Evolutionary conservation across 2,888 invertebrate species (phyloP).

Genomic region (Vanessa cardui): DNA sequence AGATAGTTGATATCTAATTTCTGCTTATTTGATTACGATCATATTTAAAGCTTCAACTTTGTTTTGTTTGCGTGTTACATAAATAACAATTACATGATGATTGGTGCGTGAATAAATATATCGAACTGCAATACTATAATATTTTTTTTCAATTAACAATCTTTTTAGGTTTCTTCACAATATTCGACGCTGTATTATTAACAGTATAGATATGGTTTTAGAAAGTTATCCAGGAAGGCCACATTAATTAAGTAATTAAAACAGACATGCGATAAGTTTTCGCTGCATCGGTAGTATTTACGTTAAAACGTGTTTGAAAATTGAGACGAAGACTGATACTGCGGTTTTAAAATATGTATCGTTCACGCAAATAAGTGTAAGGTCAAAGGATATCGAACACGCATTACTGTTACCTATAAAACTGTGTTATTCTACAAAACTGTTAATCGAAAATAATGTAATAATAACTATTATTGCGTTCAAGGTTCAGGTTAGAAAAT

Average conservation of each 20-base stretch:
- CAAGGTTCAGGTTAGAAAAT: conserved; percentile 37
- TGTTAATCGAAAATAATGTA: conserved; percentile 29
- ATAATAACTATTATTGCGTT: conserved; percentile 30
- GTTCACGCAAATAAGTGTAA: conserved; percentile 49
- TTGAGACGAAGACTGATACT: conserved; percentile 47
- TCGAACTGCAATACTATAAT: neutral
- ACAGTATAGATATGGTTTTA: conserved; percentile 35
- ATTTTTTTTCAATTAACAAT: neutral
- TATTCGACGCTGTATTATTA: neutral
- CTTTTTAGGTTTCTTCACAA: neutral
- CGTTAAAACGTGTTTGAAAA: conserved; percentile 46
- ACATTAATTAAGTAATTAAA: conserved; percentile 53
- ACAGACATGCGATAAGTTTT: conserved; percentile 54
- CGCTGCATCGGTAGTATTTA: conserved; percentile 41
- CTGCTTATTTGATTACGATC: conserved; percentile 6
- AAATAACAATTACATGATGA: neutral
- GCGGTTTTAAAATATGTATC: conserved; percentile 60
- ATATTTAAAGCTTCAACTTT: neutral
- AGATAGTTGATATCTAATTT: conserved; percentile 4
- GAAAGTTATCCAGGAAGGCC: conserved; percentile 61
- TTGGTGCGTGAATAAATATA: neutral
- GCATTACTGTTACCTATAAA: conserved; percentile 17
- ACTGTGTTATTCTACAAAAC: conserved; percentile 14
- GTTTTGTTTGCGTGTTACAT: neutral
- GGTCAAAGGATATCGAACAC: conserved; percentile 55